Conservation (phyloP, 2,888 invertebrate species). For the Blera fallax region DNA sequence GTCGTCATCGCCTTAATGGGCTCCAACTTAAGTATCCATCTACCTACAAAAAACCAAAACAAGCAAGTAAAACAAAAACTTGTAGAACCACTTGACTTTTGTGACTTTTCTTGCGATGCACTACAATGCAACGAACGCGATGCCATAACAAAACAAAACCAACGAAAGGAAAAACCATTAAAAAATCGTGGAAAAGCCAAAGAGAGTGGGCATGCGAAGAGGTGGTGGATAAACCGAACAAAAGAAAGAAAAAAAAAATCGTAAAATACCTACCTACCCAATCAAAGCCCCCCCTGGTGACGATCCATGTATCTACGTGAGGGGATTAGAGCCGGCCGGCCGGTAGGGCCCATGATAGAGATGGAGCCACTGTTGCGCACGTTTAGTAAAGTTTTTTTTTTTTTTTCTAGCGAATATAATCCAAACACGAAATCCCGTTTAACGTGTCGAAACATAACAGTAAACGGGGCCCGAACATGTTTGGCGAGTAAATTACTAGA, state of each 20-base stretch:
- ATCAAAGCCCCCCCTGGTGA: not conserved
- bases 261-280: not conserved
- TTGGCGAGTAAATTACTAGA: constrained; percentile 57
- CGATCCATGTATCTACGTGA: constrained; percentile 13
- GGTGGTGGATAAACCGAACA: not conserved
- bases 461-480: constrained; percentile 61
- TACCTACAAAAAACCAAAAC: constrained; percentile 24
- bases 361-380: constrained; percentile 36
- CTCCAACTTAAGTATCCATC: constrained; percentile 8
- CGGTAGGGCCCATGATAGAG: not conserved
- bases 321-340: constrained; percentile 30
- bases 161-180: constrained; percentile 58
- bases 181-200: constrained; percentile 21
- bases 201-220: not conserved
- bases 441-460: constrained; percentile 69
- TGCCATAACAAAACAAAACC: constrained; percentile 34
- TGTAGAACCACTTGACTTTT: constrained; percentile 74
- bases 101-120: constrained; percentile 60
- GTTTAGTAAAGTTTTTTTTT: constrained; percentile 26
- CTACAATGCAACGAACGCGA: not conserved
- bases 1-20: constrained; percentile 35
- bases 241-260: not conserved
- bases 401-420: not conserved
- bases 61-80: constrained; percentile 33
- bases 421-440: constrained; percentile 55